These are phyloP conservation scores for Hystrix cristata DNA, from an alignment of 2,113 vertebrate genomes.

Conservation along the genomic window DNA sequence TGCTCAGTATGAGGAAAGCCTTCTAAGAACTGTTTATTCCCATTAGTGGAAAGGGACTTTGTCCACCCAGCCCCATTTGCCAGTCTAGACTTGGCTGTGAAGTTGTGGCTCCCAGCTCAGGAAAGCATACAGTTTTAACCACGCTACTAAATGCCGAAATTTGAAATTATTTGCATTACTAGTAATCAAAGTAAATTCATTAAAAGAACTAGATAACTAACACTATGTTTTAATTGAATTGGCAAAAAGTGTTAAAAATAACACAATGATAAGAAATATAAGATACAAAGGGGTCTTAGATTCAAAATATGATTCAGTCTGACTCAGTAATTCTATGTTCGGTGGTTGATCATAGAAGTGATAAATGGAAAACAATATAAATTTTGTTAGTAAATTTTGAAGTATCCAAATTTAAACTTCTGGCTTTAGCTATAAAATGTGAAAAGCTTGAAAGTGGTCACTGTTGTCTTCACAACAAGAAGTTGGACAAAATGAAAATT, in stretches of 20 bases:
- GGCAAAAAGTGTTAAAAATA: slow-evolving; percentile 22
- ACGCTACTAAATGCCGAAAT: neutral
- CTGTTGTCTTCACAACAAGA: neutral
- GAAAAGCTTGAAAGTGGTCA: neutral
- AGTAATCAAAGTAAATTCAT: neutral
- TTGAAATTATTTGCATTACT: neutral
- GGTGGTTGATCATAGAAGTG: neutral
- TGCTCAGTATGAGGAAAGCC: neutral
- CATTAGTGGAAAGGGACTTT: neutral
- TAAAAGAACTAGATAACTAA: neutral
- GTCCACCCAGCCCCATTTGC: neutral
- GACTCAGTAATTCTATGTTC: neutral
- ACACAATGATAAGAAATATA: neutral
- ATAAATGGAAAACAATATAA: neutral
- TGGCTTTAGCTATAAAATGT: neutral
- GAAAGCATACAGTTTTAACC: neutral
- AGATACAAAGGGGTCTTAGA: neutral
- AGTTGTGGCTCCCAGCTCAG: neutral
- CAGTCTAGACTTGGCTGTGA: neutral
- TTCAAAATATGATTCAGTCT: neutral
- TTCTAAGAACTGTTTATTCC: neutral
- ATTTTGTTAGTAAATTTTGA: neutral
- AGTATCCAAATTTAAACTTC: neutral
- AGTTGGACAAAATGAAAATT: neutral
- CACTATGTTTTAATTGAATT: neutral